These are phyloP conservation scores for Microplitis mediator DNA, from an alignment of 1,140 invertebrate genomes.

Conservation along the genomic window DNA sequence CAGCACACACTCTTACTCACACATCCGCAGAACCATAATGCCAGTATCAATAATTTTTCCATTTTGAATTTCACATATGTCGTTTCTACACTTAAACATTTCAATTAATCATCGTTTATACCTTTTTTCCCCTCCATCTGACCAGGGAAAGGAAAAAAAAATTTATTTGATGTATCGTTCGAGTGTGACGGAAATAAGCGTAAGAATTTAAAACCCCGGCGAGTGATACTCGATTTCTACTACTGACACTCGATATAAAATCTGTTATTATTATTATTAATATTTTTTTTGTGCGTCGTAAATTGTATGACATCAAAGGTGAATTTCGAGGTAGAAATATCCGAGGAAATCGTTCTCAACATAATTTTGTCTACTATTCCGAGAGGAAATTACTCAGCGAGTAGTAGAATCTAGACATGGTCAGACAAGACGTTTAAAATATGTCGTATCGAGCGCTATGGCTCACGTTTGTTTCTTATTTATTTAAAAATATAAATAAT, in stretches of 20 bases:
- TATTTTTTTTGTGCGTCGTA: background rate
- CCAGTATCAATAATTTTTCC: background rate
- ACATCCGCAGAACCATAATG: too few species aligned
- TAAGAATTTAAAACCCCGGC: too few species aligned
- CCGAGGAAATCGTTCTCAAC: background rate
- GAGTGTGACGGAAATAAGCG: too few species aligned
- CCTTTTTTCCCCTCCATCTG: too few species aligned
- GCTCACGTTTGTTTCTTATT: background rate
- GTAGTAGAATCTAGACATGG: background rate
- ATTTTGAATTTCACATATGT: background rate
- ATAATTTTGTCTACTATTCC: background rate
- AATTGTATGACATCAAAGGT: background rate
- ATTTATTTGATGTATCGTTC: too few species aligned
- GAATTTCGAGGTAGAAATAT: background rate
- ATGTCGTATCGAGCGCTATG: background rate
- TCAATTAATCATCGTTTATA: background rate
- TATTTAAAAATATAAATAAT: too few species aligned
- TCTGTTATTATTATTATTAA: background rate
- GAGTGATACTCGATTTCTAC: too few species aligned
- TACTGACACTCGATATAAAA: too few species aligned
- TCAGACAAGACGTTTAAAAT: background rate
- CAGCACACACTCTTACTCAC: background rate
- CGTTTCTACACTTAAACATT: background rate
- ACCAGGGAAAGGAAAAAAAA: too few species aligned
- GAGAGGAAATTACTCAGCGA: background rate